Percentiles rank a stretch among this genome's conserved stretches.
phyloP scores from a whole-genome alignment of 2,888 invertebrate species.

The Anagyrus pseudococci region DNA sequence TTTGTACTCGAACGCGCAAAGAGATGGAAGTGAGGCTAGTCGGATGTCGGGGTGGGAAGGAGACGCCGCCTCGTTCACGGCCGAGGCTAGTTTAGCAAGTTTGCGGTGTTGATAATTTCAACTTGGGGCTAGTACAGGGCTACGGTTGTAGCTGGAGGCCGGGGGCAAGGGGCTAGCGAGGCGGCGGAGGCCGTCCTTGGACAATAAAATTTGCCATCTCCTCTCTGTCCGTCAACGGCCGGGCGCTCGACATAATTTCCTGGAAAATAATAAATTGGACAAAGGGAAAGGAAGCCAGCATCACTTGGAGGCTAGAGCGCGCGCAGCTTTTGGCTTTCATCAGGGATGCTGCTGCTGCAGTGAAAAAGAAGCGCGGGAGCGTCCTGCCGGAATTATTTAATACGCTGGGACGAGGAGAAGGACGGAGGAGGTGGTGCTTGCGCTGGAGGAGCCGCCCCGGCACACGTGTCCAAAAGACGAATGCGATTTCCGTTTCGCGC shows the following conservation, averaged over 20 bases:
- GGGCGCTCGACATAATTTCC: constrained; percentile 46
- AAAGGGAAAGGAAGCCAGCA: constrained; percentile 48
- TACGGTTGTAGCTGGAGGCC: background rate
- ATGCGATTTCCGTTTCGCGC: constrained; percentile 32
- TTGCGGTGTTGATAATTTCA: constrained; percentile 19
- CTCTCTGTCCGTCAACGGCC: background rate
- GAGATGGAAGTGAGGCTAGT: too few relatives aligned
- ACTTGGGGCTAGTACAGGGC: background rate
- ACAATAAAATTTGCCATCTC: constrained; percentile 43
- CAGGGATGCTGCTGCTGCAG: background rate
- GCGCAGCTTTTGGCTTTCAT: constrained; percentile 7
- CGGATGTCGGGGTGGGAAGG: background rate
- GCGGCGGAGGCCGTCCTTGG: constrained; percentile 15
- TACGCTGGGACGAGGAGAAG: constrained; percentile 7
- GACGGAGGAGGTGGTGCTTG: too few relatives aligned
- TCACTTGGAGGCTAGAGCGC: background rate
- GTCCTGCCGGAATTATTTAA: constrained; percentile 35
- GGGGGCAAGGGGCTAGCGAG: background rate
- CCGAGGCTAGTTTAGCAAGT: constrained; percentile 19
- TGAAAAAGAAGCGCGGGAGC: constrained; percentile 7
- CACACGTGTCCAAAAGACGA: constrained; percentile 8
- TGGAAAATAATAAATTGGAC: constrained; percentile 51
- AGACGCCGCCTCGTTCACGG: background rate
- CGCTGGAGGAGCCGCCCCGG: constrained; percentile 1
- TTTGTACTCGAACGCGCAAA: too few relatives aligned